Conservation (phyloP, 2,113 vertebrate species). For the Psilopsiagon aurifrons region DNA sequence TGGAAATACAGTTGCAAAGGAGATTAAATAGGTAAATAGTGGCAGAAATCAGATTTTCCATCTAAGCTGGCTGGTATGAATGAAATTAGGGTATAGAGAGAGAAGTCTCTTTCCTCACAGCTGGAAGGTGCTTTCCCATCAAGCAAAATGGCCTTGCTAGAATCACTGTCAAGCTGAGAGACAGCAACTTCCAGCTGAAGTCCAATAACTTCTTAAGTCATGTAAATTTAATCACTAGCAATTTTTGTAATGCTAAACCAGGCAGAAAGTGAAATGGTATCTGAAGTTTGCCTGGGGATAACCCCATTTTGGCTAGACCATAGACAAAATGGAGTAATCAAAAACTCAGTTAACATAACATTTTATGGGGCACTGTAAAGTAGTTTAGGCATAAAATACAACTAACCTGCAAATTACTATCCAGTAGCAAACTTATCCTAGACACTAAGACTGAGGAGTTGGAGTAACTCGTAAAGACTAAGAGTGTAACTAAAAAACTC, state of each 20-base stretch:
- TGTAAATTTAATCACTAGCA: constrained; percentile 58
- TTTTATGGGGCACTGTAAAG: constrained; percentile 45
- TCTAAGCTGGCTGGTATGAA: background rate
- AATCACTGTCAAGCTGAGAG: constrained; percentile 62
- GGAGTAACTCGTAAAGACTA: background rate
- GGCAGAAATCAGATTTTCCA: background rate
- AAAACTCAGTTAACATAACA: constrained; percentile 36
- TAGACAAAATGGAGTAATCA: constrained; percentile 53
- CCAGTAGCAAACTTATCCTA: background rate
- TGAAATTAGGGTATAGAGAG: background rate
- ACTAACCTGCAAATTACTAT: constrained; percentile 36
- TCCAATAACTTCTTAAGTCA: constrained; percentile 63
- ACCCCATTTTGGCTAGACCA: constrained; percentile 25
- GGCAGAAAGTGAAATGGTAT: constrained; percentile 53
- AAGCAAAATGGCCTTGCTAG: constrained; percentile 41
- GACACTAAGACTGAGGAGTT: background rate
- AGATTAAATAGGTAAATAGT: background rate
- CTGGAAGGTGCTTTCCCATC: background rate
- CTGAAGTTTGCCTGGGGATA: constrained; percentile 53
- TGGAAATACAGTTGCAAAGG: background rate
- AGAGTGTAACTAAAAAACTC: background rate
- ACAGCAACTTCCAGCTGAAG: constrained; percentile 51
- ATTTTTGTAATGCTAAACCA: constrained; percentile 61
- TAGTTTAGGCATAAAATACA: constrained; percentile 55
- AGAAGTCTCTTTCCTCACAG: constrained; percentile 24